These are phyloP conservation scores for Muscicapa striata DNA, from an alignment of 2,797 vertebrate species.

Conservation along the genomic window DNA sequence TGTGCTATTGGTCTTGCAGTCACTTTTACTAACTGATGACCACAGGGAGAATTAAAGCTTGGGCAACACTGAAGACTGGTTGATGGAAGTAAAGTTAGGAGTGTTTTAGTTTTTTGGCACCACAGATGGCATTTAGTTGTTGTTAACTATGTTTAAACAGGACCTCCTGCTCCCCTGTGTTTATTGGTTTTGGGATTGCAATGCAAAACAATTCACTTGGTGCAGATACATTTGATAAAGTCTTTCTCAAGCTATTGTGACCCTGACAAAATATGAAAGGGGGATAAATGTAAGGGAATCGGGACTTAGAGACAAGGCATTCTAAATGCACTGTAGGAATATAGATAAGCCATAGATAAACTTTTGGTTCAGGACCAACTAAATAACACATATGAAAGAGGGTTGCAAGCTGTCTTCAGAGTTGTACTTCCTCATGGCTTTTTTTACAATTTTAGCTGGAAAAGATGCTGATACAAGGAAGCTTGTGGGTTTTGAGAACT, in stretches of 20 bases:
- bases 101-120: neutral
- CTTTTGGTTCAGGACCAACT: neutral
- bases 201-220: neutral
- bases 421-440: neutral
- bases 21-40: neutral
- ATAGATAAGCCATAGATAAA: neutral
- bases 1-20: neutral
- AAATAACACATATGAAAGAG: neutral
- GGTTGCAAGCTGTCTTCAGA: neutral
- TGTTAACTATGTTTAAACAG: neutral
- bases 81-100: neutral
- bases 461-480: neutral
- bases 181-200: neutral
- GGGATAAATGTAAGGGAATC: neutral
- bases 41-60: neutral
- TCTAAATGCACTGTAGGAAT: neutral
- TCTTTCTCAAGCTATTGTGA: neutral
- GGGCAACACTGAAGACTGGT: neutral
- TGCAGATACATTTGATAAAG: neutral
- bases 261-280: neutral
- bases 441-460: neutral
- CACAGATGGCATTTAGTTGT: neutral
- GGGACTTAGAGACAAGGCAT: neutral
- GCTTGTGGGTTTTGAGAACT: neutral
- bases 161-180: neutral